phyloP scores from a whole-genome alignment of 2,888 invertebrate genomes.

The Tillus elongatus region DNA sequence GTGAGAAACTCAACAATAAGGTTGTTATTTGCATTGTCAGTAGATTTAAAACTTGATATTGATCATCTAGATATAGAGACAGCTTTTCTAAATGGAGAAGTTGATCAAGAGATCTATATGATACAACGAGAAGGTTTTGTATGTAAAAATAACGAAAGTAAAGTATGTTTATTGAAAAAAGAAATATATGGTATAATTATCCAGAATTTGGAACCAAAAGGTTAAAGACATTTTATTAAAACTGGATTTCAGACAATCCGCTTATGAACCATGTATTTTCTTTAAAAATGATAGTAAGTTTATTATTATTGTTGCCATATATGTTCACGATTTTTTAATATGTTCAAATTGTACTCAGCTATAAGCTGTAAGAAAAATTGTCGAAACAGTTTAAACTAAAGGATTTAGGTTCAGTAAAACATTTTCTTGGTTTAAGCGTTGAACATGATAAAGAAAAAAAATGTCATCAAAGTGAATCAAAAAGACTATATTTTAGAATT shows the following conservation, averaged over 20 bases:
- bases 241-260: background rate
- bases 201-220: conserved; percentile 18
- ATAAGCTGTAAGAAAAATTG: too few species aligned
- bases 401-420: too few species aligned
- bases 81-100: conserved; percentile 22
- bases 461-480: too few species aligned
- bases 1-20: conserved; percentile 14
- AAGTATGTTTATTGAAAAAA: conserved; percentile 19
- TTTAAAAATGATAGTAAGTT: too few species aligned
- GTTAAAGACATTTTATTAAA: background rate
- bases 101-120: conserved; percentile 22
- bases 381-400: too few species aligned
- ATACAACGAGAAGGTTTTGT: conserved; percentile 14
- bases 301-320: too few species aligned
- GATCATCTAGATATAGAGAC: conserved; percentile 22
- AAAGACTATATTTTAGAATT: too few species aligned
- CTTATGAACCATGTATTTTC: background rate
- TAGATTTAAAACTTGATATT: conserved; percentile 17
- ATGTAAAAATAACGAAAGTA: conserved; percentile 5
- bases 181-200: conserved; percentile 23
- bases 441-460: too few species aligned
- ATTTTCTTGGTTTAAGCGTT: too few species aligned
- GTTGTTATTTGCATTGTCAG: conserved; percentile 17
- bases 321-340: too few species aligned
- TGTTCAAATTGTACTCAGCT: too few species aligned